Evolutionary conservation across 2,888 invertebrate species (phyloP), one percentile per base, ranked within the genome.

Genomic region (Sinhomidia bicolor): DNA sequence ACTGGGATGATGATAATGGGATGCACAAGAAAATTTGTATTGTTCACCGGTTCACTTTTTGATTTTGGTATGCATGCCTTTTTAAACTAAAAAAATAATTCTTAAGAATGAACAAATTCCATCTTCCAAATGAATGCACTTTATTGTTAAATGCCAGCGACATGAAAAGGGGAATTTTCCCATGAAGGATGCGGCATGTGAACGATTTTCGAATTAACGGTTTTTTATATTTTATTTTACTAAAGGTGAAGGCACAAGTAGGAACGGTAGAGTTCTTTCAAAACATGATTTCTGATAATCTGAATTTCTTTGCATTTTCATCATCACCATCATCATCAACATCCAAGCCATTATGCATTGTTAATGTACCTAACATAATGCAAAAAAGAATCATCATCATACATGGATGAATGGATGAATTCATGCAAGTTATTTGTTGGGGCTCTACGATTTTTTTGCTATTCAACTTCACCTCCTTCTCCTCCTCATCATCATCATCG

Each of bases 131-230:
- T 74, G 20, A 80, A 60, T 80, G 71, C 20, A 17, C 26, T 44
- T 74, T 44, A 81, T 81, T 81, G 74, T 74, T 81, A 57, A 65
- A 47, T 76, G 51, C 54, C 36, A 32, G 71, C 14, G 51, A 79
- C 36, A 36, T 79, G 85, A 78, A 85, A 65, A 81, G 76, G 62
- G 76, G 65, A 36, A 76, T 82, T 82, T 87, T 87, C 82, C 87
- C 87, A 82, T 87, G 87, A 87, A 87, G 76, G 76, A 82, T 82
- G 82, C 76, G 74, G 76, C 82, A 76, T 86, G 80, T 82, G 87
- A 87, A 87, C 81, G 82, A 87, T 78, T 87, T 87, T 81, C 23
- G 62, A 81, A 87, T 81, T 82, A 81, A 87, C 82, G 82, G 87
- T 81, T 81, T 81, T 78, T 36, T 20, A 41, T 81, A 65, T 81